A percentile compares a stretch with the other conserved stretches of the same genome.
These are phyloP conservation scores for Diadegma fenestrale DNA, from an alignment of 2,888 invertebrate genomes.

Conservation along the genomic window DNA sequence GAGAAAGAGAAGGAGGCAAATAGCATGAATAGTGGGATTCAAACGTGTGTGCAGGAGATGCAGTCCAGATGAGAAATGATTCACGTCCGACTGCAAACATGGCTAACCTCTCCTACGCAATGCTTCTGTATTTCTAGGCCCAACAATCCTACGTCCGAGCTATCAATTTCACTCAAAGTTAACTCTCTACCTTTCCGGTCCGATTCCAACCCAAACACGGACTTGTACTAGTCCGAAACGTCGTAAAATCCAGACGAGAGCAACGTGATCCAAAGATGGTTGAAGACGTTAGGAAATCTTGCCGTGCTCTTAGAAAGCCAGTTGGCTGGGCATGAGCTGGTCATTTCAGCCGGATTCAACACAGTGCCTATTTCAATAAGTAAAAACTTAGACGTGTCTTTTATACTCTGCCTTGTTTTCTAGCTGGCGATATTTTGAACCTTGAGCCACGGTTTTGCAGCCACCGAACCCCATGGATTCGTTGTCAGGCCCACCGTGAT, in stretches of 20 bases:
- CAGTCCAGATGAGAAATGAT: slow-evolving; percentile 70
- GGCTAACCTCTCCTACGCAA: slow-evolving; percentile 55
- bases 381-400: neutral
- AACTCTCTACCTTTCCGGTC: neutral
- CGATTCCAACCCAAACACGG: neutral
- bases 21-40: slow-evolving; percentile 62
- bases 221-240: slow-evolving; percentile 31
- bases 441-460: slow-evolving; percentile 28
- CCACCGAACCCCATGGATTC: slow-evolving; percentile 49
- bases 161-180: slow-evolving; percentile 59
- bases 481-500: slow-evolving; percentile 65
- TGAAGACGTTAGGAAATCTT: neutral
- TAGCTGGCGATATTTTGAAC: slow-evolving; percentile 43
- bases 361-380: no score
- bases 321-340: neutral
- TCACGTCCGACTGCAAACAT: slow-evolving; percentile 56
- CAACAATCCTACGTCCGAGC: slow-evolving; percentile 54
- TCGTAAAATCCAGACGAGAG: slow-evolving; percentile 35
- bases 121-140: slow-evolving; percentile 61
- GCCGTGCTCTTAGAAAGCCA: neutral
- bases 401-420: neutral
- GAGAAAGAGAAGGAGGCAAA: slow-evolving; percentile 42
- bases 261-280: slow-evolving; percentile 41
- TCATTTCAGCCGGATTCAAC: neutral
- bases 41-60: slow-evolving; percentile 58